Base-by-base conservation (phyloP, 2,888 invertebrate genomes). In the Morpho helenor region DNA sequence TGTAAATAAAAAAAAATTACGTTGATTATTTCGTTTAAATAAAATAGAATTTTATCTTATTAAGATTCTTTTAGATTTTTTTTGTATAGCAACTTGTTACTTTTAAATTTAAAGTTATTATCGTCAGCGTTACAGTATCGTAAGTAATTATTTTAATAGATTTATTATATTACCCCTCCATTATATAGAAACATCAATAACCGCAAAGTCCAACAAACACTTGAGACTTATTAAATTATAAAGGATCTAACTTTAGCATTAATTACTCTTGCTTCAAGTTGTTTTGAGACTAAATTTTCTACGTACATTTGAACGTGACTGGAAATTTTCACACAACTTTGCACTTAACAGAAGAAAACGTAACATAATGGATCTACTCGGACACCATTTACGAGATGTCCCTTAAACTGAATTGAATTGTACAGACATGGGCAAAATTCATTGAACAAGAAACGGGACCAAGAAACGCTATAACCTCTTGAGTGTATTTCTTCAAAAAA, bases 301-400 rank as follows among this genome's bases (percentile, higher is more conserved):
- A 47, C 59, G 57, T 63, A 49, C 62, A 58, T 64, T 59, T 42
- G 43, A 46, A 65, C 60, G 62, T 59, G 62, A 61, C 64, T 58
- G 57, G 45, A 31, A 60, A 64, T 60, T 60, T 61, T 62, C 56
- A 65, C 62, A 65, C 57, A 64, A 66, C 63, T 68, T 67, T 62
- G 62, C 64, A 67, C 65, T 67, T 65, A 67, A 59, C 48, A 44
- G 52, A 59, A 62, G 65, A 66, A 66, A 66, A 58, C 62, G 55
- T 40, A 61, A 65, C 62, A 59, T 67, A 70, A 69, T 68, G 68
- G 69, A 62, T 42, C 60, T 55, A 57, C 57, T 62, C 64, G 61
- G 66, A 61, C 66, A 62, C 62, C 57, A 60, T 68, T 69, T 69
- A 69, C 62, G 66, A 63, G 65, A 54, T 57, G 64, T 68, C 63